These are phyloP conservation scores for Pterophyllum scalare DNA, from an alignment of 2,113 vertebrate species.

Conservation along the genomic window DNA sequence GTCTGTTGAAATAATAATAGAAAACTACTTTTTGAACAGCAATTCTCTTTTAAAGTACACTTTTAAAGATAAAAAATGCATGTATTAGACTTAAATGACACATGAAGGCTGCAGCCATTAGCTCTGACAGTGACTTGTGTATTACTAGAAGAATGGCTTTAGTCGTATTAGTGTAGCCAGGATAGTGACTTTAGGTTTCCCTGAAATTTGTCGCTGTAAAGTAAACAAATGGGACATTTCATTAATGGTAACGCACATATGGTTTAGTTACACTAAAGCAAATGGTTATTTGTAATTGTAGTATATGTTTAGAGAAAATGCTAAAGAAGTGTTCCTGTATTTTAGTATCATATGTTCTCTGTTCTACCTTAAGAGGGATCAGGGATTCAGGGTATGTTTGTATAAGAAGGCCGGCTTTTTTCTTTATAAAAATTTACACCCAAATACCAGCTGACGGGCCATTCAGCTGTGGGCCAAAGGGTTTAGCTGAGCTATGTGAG, in stretches of 20 bases:
- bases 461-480: conserved; percentile 33
- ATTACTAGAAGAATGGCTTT: not conserved
- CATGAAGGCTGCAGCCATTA: not conserved
- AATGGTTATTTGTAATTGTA: not conserved
- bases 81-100: not conserved
- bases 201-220: not conserved
- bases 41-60: not conserved
- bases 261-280: not conserved
- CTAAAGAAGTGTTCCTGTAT: not conserved
- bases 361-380: not conserved
- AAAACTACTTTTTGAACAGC: conserved; percentile 3
- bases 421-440: conserved; percentile 20
- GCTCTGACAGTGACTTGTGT: not conserved
- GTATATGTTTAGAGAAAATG: not conserved
- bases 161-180: not conserved
- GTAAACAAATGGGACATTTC: not conserved
- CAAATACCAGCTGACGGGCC: conserved; percentile 12
- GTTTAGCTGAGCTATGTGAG: conserved; percentile 17
- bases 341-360: not conserved
- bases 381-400: not conserved
- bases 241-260: not conserved
- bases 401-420: not conserved
- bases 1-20: conserved; percentile 21
- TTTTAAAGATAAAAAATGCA: conserved; percentile 14
- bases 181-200: not conserved